phyloP scores from a whole-genome alignment of 2,113 vertebrate species.

The Glaucomys volans region DNA sequence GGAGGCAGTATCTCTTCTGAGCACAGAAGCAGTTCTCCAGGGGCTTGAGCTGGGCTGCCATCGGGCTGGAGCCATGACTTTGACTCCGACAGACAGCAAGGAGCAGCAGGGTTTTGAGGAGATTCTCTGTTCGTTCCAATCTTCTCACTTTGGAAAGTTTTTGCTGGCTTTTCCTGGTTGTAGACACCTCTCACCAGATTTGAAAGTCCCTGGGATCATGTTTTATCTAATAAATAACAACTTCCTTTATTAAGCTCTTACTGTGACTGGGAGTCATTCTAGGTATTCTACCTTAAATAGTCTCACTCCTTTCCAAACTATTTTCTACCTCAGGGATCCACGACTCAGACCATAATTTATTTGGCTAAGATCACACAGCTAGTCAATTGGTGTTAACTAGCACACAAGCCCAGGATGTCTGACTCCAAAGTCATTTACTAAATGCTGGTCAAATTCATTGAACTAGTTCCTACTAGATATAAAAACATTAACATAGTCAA shows the following conservation, averaged over 20 bases:
- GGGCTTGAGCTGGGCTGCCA: not conserved
- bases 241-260: not conserved
- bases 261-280: not conserved
- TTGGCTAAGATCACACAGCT: not conserved
- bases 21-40: not conserved
- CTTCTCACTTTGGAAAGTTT: slow-evolving; percentile 42
- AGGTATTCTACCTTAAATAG: slow-evolving; percentile 11
- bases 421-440: slow-evolving; percentile 27
- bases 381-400: not conserved
- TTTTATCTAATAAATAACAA: not conserved
- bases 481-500: not conserved
- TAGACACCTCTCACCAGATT: not conserved
- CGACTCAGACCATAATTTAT: not conserved
- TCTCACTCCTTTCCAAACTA: not conserved
- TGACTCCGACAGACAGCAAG: not conserved
- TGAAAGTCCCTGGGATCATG: not conserved
- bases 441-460: slow-evolving; percentile 21
- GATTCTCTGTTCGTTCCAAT: not conserved
- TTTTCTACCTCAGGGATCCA: not conserved
- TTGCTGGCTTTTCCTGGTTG: slow-evolving; percentile 14
- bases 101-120: not conserved
- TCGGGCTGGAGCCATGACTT: not conserved
- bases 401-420: not conserved
- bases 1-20: not conserved
- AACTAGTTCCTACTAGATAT: not conserved